Evolutionary conservation across 2,113 vertebrate genomes (phyloP).

Genomic region (Ammodramus savannarum): DNA sequence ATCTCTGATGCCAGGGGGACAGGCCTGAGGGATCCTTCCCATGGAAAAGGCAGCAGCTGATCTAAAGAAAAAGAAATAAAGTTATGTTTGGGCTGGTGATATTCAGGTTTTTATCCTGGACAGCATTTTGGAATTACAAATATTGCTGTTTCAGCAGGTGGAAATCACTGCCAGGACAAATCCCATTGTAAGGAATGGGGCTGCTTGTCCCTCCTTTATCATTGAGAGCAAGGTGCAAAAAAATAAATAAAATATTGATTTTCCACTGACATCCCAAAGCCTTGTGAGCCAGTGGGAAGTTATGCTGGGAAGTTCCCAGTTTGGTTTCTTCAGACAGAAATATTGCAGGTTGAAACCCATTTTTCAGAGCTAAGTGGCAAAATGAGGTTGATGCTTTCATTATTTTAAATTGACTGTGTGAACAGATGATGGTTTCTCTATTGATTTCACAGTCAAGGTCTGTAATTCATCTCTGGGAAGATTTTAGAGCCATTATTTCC

Average conservation of each 20-base stretch:
- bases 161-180: neutral
- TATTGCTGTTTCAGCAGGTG: neutral
- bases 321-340: neutral
- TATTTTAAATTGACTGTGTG: neutral
- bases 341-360: neutral
- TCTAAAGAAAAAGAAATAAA: constrained; percentile 7
- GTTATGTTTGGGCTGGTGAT: neutral
- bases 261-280: neutral
- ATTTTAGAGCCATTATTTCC: neutral
- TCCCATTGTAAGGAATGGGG: neutral
- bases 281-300: neutral
- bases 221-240: neutral
- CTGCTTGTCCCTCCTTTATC: neutral
- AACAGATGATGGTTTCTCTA: neutral
- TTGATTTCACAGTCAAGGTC: neutral
- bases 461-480: neutral
- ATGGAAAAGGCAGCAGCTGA: constrained; percentile 22
- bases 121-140: neutral
- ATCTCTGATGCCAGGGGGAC: neutral
- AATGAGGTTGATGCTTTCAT: neutral
- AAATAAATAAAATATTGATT: neutral
- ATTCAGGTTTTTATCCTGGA: neutral
- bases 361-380: neutral
- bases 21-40: neutral
- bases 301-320: neutral